These are phyloP conservation scores for Macrobrachium nipponense DNA, from an alignment of 1,140 invertebrate genomes.

Conservation along the genomic window DNA sequence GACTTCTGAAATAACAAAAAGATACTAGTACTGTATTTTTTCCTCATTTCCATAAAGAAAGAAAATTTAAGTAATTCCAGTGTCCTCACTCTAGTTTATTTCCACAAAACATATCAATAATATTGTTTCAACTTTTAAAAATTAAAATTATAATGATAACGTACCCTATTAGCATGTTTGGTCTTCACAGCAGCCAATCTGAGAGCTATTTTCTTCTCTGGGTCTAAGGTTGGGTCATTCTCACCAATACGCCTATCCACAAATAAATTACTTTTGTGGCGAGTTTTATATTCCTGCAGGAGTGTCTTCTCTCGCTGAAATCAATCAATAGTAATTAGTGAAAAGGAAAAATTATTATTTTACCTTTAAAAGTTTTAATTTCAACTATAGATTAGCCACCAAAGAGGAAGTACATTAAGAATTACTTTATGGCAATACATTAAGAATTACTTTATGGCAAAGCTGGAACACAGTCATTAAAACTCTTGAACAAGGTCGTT, in stretches of 20 bases:
- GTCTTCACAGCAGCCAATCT: conserved; percentile 69
- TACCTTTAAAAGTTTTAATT: not conserved
- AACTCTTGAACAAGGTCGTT: too few species aligned
- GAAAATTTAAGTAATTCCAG: too few species aligned
- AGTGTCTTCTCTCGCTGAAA: conserved; percentile 64
- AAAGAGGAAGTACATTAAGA: too few species aligned
- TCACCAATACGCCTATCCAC: conserved; percentile 70
- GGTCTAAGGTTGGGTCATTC: conserved; percentile 67
- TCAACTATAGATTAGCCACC: not conserved
- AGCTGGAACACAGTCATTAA: too few species aligned
- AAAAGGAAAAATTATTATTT: not conserved
- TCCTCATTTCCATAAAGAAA: too few species aligned
- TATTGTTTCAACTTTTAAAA: too few species aligned
- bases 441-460: too few species aligned
- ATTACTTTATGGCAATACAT: too few species aligned
- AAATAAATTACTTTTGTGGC: conserved; percentile 68
- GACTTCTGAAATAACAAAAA: conserved; percentile 27
- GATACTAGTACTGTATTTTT: too few species aligned
- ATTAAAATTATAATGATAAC: not conserved
- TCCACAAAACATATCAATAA: too few species aligned
- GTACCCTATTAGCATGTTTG: conserved; percentile 64
- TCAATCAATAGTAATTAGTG: not conserved
- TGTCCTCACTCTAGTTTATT: too few species aligned
- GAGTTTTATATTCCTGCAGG: conserved; percentile 54
- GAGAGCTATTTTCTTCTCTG: conserved; percentile 70